phyloP scores from a whole-genome alignment of 2,113 vertebrate genomes.

The Chaenogobius annularis region DNA sequence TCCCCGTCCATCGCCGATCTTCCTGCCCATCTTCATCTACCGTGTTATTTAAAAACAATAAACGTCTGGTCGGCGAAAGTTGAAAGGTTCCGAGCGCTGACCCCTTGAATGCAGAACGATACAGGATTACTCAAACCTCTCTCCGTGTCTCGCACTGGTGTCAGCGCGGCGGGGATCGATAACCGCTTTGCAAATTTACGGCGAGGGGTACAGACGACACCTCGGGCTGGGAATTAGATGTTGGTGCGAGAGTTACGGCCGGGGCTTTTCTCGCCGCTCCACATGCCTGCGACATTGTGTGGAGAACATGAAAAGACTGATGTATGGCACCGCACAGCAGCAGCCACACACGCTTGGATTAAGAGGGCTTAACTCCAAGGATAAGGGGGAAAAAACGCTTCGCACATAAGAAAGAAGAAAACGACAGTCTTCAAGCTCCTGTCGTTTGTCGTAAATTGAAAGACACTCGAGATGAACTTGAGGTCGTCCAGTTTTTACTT shows the following conservation, averaged over 20 bases:
- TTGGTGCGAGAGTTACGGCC: constrained; percentile 32
- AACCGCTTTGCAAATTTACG: constrained; percentile 43
- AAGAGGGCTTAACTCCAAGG: constrained; percentile 9
- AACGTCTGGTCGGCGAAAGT: too few relatives aligned
- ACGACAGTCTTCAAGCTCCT: neutral
- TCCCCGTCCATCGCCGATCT: too few relatives aligned
- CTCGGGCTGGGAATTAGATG: constrained; percentile 26
- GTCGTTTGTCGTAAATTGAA: neutral
- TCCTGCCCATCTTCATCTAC: too few relatives aligned
- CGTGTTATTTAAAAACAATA: too few relatives aligned
- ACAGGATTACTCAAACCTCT: neutral
- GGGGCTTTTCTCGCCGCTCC: constrained; percentile 16
- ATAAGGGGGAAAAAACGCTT: neutral
- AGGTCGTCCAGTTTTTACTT: neutral
- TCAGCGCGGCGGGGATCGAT: constrained; percentile 49
- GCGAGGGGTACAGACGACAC: constrained; percentile 23
- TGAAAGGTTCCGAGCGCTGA: too few relatives aligned
- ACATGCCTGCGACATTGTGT: constrained; percentile 24
- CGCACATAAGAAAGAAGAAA: neutral
- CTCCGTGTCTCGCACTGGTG: constrained; percentile 14
- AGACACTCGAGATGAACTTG: neutral
- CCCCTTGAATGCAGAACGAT: neutral
- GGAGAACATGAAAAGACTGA: neutral
- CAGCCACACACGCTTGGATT: constrained; percentile 17
- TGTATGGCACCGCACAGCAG: neutral